A percentile compares a stretch with the other conserved stretches of the same genome.
Evolutionary conservation across 2,113 vertebrate genomes (phyloP).

Genomic region (Dinomys branickii): DNA sequence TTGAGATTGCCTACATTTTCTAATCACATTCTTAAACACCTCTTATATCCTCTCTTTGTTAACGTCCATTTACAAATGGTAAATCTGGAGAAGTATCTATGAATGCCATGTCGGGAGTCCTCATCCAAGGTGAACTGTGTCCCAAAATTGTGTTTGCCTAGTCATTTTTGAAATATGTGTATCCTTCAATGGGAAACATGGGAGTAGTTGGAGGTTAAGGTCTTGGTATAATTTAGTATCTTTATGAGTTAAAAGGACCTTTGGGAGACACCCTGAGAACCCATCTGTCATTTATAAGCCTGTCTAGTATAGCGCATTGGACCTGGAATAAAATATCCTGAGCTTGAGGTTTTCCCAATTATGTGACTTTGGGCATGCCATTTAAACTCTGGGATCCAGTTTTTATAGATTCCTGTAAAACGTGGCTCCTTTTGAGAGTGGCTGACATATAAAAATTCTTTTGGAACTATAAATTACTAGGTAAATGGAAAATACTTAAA

Average conservation of each 20-base stretch:
- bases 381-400: background rate
- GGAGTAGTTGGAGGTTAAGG: background rate
- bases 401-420: conserved; percentile 1
- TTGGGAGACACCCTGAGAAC: background rate
- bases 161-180: background rate
- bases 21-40: conserved; percentile 4
- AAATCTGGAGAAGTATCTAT: background rate
- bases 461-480: background rate
- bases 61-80: background rate
- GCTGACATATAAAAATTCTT: background rate
- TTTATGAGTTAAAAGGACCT: background rate
- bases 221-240: background rate
- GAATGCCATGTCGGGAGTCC: background rate
- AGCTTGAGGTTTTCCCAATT: background rate
- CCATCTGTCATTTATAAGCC: background rate
- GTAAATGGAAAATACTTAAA: conserved; percentile 12
- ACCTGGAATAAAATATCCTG: background rate
- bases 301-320: background rate
- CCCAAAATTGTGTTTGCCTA: background rate
- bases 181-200: background rate
- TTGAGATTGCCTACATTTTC: background rate
- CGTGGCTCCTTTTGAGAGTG: background rate
- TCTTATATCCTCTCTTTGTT: background rate
- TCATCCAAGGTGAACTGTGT: background rate
- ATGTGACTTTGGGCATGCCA: background rate